Conservation (phyloP, 2,888 invertebrate species). For the Drosophila anomalata region DNA sequence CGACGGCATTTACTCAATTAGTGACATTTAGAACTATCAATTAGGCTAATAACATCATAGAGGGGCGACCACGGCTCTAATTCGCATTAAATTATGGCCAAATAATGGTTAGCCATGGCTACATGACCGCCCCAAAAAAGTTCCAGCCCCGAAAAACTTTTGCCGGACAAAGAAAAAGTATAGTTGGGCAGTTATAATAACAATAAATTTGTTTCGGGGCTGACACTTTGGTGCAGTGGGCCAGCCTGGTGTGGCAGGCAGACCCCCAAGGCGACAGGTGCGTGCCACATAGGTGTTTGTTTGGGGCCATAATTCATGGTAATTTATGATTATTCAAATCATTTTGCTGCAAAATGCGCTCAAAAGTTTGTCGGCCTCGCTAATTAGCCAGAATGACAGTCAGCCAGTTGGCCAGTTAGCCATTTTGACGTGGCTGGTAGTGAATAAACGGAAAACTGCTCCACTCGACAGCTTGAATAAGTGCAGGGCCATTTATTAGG, state of each 20-base stretch:
- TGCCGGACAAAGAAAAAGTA: slow-evolving; percentile 15
- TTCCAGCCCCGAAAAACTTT: background rate
- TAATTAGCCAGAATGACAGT: slow-evolving; percentile 69
- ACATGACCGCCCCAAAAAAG: background rate
- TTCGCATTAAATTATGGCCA: slow-evolving; percentile 51
- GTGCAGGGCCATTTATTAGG: slow-evolving; percentile 71
- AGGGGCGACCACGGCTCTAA: slow-evolving; percentile 41
- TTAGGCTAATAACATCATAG: slow-evolving; percentile 62
- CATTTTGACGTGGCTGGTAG: slow-evolving; percentile 44
- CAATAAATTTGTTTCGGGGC: slow-evolving; percentile 49
- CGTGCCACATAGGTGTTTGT: slow-evolving; percentile 24
- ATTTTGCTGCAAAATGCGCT: slow-evolving; percentile 52
- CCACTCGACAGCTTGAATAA: slow-evolving; percentile 50
- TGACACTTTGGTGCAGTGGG: slow-evolving; percentile 35
- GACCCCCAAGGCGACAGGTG: slow-evolving; percentile 30
- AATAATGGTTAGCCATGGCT: slow-evolving; percentile 43
- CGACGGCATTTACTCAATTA: slow-evolving; percentile 50
- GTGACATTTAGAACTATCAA: slow-evolving; percentile 57
- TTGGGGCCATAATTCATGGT: slow-evolving; percentile 65
- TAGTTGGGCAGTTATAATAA: slow-evolving; percentile 41
- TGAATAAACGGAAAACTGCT: slow-evolving; percentile 38
- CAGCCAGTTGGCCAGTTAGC: slow-evolving; percentile 5
- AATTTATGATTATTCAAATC: slow-evolving; percentile 74
- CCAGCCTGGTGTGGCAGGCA: background rate
- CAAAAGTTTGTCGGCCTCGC: slow-evolving; percentile 30